These are phyloP conservation scores for Hypotaenidia philippensis DNA, from an alignment of 2,797 vertebrate species.

Conservation along the genomic window DNA sequence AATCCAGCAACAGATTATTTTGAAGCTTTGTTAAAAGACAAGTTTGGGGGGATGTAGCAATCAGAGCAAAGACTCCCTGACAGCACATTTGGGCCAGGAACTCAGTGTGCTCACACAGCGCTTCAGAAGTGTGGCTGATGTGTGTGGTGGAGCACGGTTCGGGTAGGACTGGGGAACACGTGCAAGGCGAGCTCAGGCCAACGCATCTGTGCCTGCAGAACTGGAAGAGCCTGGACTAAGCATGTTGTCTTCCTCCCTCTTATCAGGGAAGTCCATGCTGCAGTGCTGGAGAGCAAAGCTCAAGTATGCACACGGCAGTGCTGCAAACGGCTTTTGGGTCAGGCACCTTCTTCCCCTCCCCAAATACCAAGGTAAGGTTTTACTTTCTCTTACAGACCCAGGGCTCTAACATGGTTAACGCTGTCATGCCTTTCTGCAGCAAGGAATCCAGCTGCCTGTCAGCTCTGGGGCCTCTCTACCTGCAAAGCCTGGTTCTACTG, in stretches of 20 bases:
- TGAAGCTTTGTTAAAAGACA: not conserved
- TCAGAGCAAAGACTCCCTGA: not conserved
- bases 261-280: fast-evolving
- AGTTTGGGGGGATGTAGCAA: fast-evolving
- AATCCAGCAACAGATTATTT: not conserved
- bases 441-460: not conserved
- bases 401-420: not conserved
- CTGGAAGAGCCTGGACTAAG: fast-evolving
- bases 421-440: fast-evolving
- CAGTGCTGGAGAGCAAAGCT: not conserved
- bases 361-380: fast-evolving
- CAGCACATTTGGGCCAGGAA: not conserved
- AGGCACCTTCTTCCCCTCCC: not conserved
- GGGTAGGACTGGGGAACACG: not conserved
- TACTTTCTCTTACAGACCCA: not conserved
- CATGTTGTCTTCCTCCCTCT: not conserved
- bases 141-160: not conserved
- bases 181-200: not conserved
- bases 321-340: not conserved
- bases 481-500: not conserved
- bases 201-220: fast-evolving
- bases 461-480: not conserved
- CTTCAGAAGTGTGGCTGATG: no score
- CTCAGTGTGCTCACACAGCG: no score
- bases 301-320: not conserved